A percentile compares a stretch with the other conserved stretches of the same genome.
Conservation (phyloP, 2,113 vertebrate species). For the Bagarius yarrelli region DNA sequence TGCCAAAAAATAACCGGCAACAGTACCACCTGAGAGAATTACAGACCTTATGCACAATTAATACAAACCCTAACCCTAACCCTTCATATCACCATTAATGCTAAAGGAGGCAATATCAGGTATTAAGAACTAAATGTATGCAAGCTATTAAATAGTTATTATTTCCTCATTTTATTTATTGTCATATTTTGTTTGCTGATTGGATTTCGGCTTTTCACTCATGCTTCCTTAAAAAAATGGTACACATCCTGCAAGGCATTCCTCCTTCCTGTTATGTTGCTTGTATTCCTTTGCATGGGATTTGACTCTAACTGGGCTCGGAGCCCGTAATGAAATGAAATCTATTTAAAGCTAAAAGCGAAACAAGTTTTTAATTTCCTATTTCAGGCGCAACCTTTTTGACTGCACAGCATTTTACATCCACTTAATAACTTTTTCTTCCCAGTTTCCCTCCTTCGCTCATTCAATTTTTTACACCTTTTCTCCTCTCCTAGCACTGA, state of each 20-base stretch:
- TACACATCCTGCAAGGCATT: not conserved
- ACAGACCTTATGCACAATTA: no score
- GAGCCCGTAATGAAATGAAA: slow-evolving; percentile 78
- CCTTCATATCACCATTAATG: no score
- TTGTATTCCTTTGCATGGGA: slow-evolving; percentile 53
- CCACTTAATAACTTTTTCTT: slow-evolving; percentile 76
- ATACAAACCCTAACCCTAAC: no score
- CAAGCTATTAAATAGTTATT: no score
- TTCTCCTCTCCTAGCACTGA: not conserved
- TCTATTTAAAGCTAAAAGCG: slow-evolving; percentile 80
- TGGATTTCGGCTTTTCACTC: no score
- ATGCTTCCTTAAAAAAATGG: no score
- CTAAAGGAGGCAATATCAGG: no score
- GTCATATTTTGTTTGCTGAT: no score
- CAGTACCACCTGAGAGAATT: no score
- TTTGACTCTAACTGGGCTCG: slow-evolving; percentile 76
- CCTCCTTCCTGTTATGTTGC: slow-evolving; percentile 55
- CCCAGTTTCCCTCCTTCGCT: slow-evolving; percentile 17
- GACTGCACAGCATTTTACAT: slow-evolving; percentile 77
- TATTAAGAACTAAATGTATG: no score
- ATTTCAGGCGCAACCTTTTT: slow-evolving; percentile 77
- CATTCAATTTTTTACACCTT: slow-evolving; percentile 35
- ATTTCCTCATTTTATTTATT: no score
- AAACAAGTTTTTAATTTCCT: slow-evolving; percentile 79
- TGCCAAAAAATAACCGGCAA: no score